These are phyloP conservation scores for Brachyhypopomus occidentalis DNA, from an alignment of 2,113 vertebrate genomes.

Conservation along the genomic window DNA sequence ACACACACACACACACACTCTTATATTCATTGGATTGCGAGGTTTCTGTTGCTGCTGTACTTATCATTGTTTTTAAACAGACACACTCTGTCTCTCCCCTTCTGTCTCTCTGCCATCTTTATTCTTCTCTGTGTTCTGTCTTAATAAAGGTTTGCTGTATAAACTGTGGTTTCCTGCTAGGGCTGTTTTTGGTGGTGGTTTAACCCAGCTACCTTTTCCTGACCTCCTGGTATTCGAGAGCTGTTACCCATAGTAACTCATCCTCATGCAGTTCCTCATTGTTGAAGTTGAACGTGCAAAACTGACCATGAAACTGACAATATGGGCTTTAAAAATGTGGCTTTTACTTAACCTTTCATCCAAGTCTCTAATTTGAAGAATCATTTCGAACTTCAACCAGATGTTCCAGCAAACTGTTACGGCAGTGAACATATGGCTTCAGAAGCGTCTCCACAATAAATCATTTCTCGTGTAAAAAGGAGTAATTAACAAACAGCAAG, in stretches of 20 bases:
- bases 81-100: background rate
- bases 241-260: background rate
- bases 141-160: slow-evolving; percentile 15
- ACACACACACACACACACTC: background rate
- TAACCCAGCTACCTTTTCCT: background rate
- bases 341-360: background rate
- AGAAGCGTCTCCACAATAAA: background rate
- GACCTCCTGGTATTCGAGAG: background rate
- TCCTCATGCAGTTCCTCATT: background rate
- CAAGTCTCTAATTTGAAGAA: background rate
- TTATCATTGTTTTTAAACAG: background rate
- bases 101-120: background rate
- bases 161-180: slow-evolving; percentile 15
- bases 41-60: background rate
- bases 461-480: background rate
- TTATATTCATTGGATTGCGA: background rate
- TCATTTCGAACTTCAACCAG: background rate
- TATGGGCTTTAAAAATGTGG: background rate
- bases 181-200: slow-evolving; percentile 18
- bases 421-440: background rate
- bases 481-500: background rate
- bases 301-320: background rate
- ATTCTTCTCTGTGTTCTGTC: background rate
- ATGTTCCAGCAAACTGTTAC: background rate
- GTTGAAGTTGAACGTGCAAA: background rate